Evolutionary conservation across 2,888 invertebrate genomes (phyloP), one percentile per base, ranked within the genome.

Genomic region (Leptinotarsa haldemani): DNA sequence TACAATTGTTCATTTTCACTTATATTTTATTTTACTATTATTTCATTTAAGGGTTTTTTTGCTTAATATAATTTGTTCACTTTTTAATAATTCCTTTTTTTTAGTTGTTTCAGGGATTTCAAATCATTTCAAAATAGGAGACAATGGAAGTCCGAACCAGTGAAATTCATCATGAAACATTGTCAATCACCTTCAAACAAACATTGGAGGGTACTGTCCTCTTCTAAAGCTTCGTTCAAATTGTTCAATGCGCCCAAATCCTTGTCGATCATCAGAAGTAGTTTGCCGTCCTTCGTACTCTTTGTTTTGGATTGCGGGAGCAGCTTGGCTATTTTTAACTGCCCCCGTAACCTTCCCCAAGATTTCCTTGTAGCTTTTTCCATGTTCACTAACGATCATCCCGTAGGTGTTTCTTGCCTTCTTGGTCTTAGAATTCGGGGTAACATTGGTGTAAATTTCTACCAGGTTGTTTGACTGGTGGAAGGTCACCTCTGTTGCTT

Each of bases 401-500:
- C 52, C 52, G 52, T 52, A 52, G 5, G 52, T 52, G 15, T 15
- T 15, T n/a, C 52, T n/a, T 52, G 1, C 52, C 7, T 7, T 52
- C 52, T n/a, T 52, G 12, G 12, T 13, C n/a, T 12, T 61, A 16
- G 12, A 1, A 13, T n/a, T 9, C 3, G 7, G n/a, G n/a, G 15
- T 52, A 13, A 22, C n/a, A 7, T 15, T 61, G 25, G 25, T 61
- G 20, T 50, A 66, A 1, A 69, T 61, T 22, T 69, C 61, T 30
- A 69, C 69, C 22, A 9, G 20, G 16, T 25, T 69, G 7, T 4
- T 18, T 2, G 46, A 40, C 7, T 53, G 40, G 16, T 69, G 69
- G 63, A 61, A 69, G 18, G 52, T 46, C 16, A 48, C 58, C 18
- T 69, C 63, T 15, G 48, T 22, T 18, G 63, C 15, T 48, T 69